phyloP scores from a whole-genome alignment of 2,113 vertebrate species.

The Nibea coibor region DNA sequence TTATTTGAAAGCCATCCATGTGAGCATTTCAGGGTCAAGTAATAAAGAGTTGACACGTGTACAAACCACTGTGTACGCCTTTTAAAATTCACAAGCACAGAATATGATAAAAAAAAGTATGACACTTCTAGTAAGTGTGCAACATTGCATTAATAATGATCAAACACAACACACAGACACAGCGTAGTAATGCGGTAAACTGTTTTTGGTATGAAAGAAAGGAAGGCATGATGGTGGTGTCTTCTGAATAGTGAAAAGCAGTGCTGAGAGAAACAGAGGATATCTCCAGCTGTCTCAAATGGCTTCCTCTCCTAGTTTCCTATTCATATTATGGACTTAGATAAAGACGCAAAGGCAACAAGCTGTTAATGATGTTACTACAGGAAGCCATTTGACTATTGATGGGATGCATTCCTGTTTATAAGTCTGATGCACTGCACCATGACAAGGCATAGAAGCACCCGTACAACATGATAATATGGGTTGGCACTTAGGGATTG shows the following conservation, averaged over 20 bases:
- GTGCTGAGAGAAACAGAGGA: conserved; percentile 12
- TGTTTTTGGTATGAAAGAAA: conserved; percentile 1
- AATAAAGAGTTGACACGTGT: conserved; percentile 14
- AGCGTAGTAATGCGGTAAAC: neutral
- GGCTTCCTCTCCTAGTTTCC: neutral
- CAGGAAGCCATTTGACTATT: conserved; percentile 7
- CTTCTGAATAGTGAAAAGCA: neutral
- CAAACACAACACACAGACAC: conserved; percentile 32
- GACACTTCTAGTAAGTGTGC: conserved; percentile 36
- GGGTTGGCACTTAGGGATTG: conserved; percentile 59
- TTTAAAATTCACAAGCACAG: conserved; percentile 51
- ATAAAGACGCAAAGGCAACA: conserved; percentile 25
- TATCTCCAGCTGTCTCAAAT: conserved; percentile 18
- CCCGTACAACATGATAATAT: conserved; percentile 26
- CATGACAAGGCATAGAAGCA: conserved; percentile 26
- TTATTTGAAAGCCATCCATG: conserved; percentile 68
- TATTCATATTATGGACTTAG: neutral
- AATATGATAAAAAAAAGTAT: conserved; percentile 40
- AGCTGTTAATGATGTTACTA: neutral
- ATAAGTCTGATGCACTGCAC: conserved; percentile 19
- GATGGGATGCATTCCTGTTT: conserved; percentile 17
- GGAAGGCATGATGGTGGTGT: neutral
- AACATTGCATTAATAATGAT: conserved; percentile 14
- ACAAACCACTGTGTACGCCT: neutral
- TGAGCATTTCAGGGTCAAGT: conserved; percentile 41